Percentiles rank a stretch among this genome's conserved stretches.
These are phyloP conservation scores for Decapterus maruadsi DNA, from an alignment of 2,797 vertebrate species.

Conservation along the genomic window DNA sequence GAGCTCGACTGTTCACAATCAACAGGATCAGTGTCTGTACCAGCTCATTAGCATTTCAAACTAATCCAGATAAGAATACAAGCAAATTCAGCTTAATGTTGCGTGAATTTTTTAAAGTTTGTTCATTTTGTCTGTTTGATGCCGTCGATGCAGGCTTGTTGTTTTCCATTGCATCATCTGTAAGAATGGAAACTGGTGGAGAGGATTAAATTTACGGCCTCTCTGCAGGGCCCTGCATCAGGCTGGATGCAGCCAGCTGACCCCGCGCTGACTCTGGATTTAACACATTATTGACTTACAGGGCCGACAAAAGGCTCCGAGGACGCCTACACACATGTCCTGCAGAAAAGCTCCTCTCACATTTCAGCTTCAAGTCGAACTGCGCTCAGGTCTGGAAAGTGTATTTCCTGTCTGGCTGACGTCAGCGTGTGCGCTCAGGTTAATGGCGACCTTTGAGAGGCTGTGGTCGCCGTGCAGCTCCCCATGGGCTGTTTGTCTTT, in stretches of 20 bases:
- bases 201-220: background rate
- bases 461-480: background rate
- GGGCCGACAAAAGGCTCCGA: background rate
- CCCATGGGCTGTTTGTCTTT: background rate
- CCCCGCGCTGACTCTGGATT: slow-evolving; percentile 5
- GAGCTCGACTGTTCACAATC: background rate
- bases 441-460: background rate
- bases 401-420: slow-evolving; percentile 19
- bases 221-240: slow-evolving; percentile 9
- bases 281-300: slow-evolving; percentile 9
- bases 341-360: slow-evolving; percentile 6
- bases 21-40: background rate
- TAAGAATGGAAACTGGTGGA: slow-evolving; percentile 9
- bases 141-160: background rate
- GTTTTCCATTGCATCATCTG: slow-evolving; percentile 4
- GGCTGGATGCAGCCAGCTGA: slow-evolving; percentile 8
- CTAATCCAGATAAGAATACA: background rate
- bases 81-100: background rate
- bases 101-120: background rate
- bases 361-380: slow-evolving; percentile 3
- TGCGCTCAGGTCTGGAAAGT: slow-evolving; percentile 1
- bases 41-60: background rate
- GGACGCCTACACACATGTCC: slow-evolving; percentile 3
- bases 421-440: slow-evolving; percentile 2
- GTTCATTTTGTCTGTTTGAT: background rate